Evolutionary conservation across 2,113 vertebrate species (phyloP).

Genomic region (Tursiops truncatus): DNA sequence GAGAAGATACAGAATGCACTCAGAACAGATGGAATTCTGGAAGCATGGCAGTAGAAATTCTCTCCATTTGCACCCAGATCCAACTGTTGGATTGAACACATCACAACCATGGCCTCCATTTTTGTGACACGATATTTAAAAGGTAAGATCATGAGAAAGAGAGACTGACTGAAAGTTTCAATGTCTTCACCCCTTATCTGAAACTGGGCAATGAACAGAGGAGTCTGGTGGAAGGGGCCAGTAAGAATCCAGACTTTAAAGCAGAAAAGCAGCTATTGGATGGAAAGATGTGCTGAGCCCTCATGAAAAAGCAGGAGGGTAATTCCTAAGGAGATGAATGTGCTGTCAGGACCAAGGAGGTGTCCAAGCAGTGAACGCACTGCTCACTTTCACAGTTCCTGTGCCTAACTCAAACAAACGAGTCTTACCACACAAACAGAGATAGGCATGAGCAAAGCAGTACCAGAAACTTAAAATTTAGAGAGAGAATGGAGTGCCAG

Average conservation of each 20-base stretch:
- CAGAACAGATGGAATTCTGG: neutral
- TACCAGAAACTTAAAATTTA: neutral
- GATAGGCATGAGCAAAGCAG: neutral
- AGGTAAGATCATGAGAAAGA: neutral
- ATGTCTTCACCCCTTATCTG: neutral
- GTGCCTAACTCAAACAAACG: neutral
- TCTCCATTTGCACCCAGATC: neutral
- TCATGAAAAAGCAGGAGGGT: neutral
- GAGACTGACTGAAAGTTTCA: neutral
- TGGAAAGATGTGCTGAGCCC: neutral
- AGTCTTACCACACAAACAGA: too few species aligned
- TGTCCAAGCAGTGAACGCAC: neutral
- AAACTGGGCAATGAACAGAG: neutral
- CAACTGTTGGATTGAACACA: neutral
- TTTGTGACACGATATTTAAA: neutral
- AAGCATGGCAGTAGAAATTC: neutral
- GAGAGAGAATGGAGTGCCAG: neutral
- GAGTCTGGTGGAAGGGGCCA: neutral
- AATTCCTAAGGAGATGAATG: neutral
- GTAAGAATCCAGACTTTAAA: neutral
- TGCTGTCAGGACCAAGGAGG: fast-evolving
- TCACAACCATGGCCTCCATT: neutral
- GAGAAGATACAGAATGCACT: neutral
- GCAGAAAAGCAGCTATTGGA: neutral
- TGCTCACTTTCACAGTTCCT: neutral